These are phyloP conservation scores for Oenanthe oenanthe DNA, from an alignment of 2,113 vertebrate genomes.

Conservation along the genomic window DNA sequence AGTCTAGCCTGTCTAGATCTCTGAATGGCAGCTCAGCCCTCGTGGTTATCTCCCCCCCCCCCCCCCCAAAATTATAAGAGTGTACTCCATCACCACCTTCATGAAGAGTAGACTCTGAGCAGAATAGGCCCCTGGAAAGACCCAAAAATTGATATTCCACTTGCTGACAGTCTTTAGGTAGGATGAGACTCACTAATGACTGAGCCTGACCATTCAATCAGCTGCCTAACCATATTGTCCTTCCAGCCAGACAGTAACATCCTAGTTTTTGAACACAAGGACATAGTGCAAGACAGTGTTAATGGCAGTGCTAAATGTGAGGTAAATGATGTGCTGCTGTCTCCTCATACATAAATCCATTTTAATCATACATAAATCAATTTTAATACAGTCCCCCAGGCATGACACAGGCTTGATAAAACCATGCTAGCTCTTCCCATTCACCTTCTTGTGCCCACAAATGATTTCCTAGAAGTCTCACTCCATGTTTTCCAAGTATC, in stretches of 20 bases:
- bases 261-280: neutral
- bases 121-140: neutral
- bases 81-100: neutral
- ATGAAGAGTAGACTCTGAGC: neutral
- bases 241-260: neutral
- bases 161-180: neutral
- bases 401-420: neutral
- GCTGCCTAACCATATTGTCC: neutral
- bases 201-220: neutral
- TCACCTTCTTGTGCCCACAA: neutral
- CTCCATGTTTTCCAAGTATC: neutral
- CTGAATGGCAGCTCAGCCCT: neutral
- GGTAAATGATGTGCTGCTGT: neutral
- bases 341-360: neutral
- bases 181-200: neutral
- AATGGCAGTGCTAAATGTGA: neutral
- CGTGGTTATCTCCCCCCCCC: accelerated
- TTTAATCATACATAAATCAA: neutral
- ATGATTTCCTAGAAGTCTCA: neutral
- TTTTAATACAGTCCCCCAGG: neutral
- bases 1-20: neutral
- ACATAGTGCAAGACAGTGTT: neutral
- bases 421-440: neutral
- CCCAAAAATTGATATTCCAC: neutral
- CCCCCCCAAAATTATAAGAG: accelerated